These are phyloP conservation scores for Nothoprocta perdicaria DNA, from an alignment of 2,113 vertebrate genomes.

Conservation along the genomic window DNA sequence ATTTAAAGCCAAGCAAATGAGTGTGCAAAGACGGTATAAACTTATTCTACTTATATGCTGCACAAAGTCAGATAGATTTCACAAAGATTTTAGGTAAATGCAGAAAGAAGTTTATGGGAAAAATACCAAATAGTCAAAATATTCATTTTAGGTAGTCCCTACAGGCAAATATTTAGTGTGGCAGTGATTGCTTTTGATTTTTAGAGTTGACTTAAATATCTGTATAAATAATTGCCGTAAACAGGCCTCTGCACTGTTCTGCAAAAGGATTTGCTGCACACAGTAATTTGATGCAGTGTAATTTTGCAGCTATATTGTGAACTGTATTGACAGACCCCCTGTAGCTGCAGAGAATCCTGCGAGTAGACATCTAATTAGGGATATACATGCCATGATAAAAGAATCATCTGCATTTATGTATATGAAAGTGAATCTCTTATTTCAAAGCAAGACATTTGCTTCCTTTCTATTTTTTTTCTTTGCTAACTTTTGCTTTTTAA, in stretches of 20 bases:
- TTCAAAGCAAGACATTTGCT: slow-evolving; percentile 11
- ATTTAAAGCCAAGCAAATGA: accelerated
- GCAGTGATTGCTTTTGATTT: background rate
- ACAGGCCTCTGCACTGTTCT: background rate
- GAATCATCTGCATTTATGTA: slow-evolving; percentile 24
- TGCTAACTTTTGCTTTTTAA: slow-evolving; percentile 47
- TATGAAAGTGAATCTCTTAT: slow-evolving; percentile 34
- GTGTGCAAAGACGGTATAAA: background rate
- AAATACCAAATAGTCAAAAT: accelerated
- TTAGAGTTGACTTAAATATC: background rate
- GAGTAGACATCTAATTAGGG: background rate
- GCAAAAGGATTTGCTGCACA: background rate
- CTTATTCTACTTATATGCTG: background rate
- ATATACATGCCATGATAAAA: slow-evolving; percentile 22
- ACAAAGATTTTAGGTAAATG: background rate
- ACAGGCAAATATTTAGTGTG: background rate
- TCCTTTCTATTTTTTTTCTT: slow-evolving; percentile 34
- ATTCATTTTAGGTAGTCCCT: background rate
- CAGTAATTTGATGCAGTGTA: background rate
- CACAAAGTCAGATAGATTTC: background rate
- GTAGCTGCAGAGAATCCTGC: background rate
- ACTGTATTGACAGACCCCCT: background rate
- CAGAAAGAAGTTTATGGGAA: background rate
- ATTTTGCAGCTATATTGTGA: background rate
- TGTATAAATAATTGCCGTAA: background rate